Conservation (phyloP, 30 jellyfish, hydroid and myxozoan genomes). For the Turritopsis rubra region DNA sequence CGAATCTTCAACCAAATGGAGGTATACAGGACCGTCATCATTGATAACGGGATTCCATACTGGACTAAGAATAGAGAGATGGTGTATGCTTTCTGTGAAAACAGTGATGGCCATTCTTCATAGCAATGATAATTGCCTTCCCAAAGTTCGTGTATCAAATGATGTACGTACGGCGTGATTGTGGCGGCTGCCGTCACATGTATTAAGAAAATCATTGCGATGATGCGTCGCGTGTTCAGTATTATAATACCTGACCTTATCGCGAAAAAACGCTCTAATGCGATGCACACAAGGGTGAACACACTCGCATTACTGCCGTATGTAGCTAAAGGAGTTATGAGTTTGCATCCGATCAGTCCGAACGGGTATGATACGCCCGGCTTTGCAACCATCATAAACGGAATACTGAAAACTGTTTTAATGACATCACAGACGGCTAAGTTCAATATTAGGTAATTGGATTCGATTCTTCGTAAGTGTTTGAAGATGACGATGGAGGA, state of each 20-base stretch:
- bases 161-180: constrained; percentile 22
- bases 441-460: constrained; percentile 28
- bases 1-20: constrained; percentile 32
- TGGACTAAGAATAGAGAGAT: constrained; percentile 19
- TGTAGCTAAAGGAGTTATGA: constrained; percentile 35
- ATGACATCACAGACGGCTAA: constrained; percentile 32
- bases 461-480: constrained; percentile 17
- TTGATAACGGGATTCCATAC: constrained; percentile 34
- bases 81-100: constrained; percentile 25
- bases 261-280: constrained; percentile 35
- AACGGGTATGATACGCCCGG: constrained; percentile 5
- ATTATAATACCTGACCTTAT: not conserved
- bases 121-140: not conserved
- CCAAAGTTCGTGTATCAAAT: not conserved
- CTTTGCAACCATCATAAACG: not conserved
- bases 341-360: constrained; percentile 26
- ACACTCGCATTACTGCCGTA: constrained; percentile 15
- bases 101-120: constrained; percentile 27
- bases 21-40: constrained; percentile 23
- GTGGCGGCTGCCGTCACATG: constrained; percentile 15
- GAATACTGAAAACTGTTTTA: constrained; percentile 25
- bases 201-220: not conserved
- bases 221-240: not conserved
- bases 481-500: constrained; percentile 24
- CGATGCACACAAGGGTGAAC: constrained; percentile 33